These are phyloP conservation scores for Disparrhopalites patrizii DNA, from an alignment of 2,888 invertebrate species.

Conservation along the genomic window DNA sequence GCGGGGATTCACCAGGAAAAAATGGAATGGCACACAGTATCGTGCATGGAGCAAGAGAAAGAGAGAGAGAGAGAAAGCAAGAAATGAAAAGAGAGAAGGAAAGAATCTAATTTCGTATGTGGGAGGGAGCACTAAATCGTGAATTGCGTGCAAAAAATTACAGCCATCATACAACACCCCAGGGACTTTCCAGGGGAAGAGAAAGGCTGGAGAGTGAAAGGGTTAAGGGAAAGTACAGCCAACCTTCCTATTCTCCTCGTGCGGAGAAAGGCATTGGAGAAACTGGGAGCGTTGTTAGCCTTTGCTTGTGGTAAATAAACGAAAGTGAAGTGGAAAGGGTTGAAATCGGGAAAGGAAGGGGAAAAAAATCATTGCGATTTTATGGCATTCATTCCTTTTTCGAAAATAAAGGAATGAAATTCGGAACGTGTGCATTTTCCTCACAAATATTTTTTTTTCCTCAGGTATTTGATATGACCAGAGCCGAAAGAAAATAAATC, in stretches of 20 bases:
- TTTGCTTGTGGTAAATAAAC: too few relatives aligned
- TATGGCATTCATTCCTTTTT: slow-evolving; percentile 3
- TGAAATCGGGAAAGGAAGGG: background rate
- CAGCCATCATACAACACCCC: slow-evolving; percentile 18
- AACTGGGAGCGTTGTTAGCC: too few relatives aligned
- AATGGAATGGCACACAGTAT: background rate
- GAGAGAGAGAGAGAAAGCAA: background rate
- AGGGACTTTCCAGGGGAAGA: too few relatives aligned
- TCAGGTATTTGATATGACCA: background rate
- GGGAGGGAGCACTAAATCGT: slow-evolving; percentile 22
- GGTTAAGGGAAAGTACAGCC: too few relatives aligned
- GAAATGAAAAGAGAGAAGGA: background rate
- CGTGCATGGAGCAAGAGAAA: background rate
- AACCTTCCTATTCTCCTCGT: too few relatives aligned
- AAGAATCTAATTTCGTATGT: slow-evolving; percentile 23
- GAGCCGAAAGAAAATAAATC: background rate
- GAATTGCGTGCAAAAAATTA: slow-evolving; percentile 31
- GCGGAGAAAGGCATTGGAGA: too few relatives aligned
- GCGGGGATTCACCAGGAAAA: background rate
- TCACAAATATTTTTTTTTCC: background rate
- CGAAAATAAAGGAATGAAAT: background rate
- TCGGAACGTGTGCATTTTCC: background rate
- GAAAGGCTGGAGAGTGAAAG: too few relatives aligned
- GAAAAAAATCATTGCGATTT: background rate
- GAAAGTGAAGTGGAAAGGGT: too few relatives aligned